phyloP scores from a whole-genome alignment of 2,888 invertebrate species.

The Eristalis tenax region DNA sequence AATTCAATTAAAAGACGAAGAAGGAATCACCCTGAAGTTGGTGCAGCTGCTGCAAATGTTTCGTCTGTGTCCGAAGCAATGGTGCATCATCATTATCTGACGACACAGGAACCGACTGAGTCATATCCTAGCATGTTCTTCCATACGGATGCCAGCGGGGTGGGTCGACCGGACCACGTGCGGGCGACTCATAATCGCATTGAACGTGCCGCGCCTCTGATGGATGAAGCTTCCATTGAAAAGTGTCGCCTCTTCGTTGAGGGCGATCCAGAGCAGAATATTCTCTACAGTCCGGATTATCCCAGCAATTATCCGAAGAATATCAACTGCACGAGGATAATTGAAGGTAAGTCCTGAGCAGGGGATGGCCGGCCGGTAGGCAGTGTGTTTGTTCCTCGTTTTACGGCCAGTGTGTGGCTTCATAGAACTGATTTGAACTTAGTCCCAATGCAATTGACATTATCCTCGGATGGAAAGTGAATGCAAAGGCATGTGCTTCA shows the following conservation, averaged over 20 bases:
- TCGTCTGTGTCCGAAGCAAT: constrained; percentile 53
- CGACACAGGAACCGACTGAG: constrained; percentile 45
- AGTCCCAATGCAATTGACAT: background rate
- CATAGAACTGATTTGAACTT: background rate
- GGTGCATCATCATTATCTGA: constrained; percentile 70
- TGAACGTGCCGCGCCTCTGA: constrained; percentile 73
- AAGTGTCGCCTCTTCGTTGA: constrained; percentile 84
- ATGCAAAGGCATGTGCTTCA: background rate
- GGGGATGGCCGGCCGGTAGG: background rate
- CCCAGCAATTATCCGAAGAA: constrained; percentile 86
- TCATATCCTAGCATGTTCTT: constrained; percentile 67
- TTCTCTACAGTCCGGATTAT: constrained; percentile 87
- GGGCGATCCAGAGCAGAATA: constrained; percentile 83
- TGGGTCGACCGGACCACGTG: constrained; percentile 11
- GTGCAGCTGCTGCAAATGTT: constrained; percentile 34
- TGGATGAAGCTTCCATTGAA: constrained; percentile 75
- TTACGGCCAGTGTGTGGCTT: background rate
- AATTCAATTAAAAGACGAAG: constrained; percentile 49
- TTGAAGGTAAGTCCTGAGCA: constrained; percentile 84
- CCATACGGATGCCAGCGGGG: constrained; percentile 53
- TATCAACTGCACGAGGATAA: constrained; percentile 85
- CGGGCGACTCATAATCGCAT: constrained; percentile 62
- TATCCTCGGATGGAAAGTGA: background rate
- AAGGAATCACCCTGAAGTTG: constrained; percentile 13
- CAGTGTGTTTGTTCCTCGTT: background rate